Conservation (phyloP, 2,113 vertebrate species). For the Gavialis gangeticus region DNA sequence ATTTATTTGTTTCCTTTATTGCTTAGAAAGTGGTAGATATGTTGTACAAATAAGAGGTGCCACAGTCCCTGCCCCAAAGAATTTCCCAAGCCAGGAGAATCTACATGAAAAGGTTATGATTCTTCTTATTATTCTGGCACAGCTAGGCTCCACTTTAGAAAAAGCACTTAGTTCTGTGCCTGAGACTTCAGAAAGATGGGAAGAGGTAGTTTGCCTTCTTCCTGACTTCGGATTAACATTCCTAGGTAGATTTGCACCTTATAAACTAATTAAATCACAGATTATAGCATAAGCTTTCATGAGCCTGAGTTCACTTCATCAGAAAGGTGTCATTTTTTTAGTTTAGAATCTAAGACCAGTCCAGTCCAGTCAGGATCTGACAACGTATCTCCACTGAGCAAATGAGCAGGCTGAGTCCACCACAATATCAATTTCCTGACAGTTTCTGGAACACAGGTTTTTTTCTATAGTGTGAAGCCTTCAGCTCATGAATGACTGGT, state of each 20-base stretch:
- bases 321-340: neutral
- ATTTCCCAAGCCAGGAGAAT: neutral
- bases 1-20: neutral
- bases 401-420: neutral
- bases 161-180: too few species aligned
- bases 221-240: too few species aligned
- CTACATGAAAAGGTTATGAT: neutral
- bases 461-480: neutral
- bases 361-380: neutral
- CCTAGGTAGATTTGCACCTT: too few species aligned
- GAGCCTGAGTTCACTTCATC: too few species aligned
- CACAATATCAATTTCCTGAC: neutral
- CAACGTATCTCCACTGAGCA: neutral
- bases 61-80: neutral
- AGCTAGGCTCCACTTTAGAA: neutral
- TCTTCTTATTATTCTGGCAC: neutral
- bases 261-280: too few species aligned
- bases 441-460: neutral
- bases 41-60: neutral
- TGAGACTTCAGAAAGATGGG: too few species aligned
- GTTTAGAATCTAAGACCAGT: neutral
- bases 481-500: neutral
- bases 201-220: too few species aligned
- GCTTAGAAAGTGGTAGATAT: neutral
- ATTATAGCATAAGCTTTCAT: too few species aligned